Percentiles rank a stretch among this genome's conserved stretches.
Conservation (phyloP, 2,113 vertebrate genomes). For the Nansenia antarctica region DNA sequence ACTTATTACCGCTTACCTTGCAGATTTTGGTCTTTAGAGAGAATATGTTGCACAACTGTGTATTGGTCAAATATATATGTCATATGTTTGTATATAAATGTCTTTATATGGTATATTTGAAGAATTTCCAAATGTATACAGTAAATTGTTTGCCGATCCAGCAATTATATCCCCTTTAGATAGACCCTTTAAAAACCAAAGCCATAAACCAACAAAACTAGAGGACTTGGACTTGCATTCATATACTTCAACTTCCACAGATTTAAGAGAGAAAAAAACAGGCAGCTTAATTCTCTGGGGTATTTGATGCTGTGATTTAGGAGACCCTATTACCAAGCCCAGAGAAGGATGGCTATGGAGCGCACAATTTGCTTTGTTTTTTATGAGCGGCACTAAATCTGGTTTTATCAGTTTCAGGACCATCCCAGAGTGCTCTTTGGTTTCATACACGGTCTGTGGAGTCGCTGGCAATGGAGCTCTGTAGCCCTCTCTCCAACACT, state of each 20-base stretch:
- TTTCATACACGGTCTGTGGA: conserved; percentile 37
- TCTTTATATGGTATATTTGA: not conserved
- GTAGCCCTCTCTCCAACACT: conserved; percentile 24
- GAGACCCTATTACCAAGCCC: conserved; percentile 49
- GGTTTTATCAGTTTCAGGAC: conserved; percentile 60
- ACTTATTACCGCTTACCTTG: conserved; percentile 50
- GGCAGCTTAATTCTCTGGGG: conserved; percentile 26
- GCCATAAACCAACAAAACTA: conserved; percentile 18
- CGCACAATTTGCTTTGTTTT: conserved; percentile 66
- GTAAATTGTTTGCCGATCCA: not conserved
- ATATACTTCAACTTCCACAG: conserved; percentile 3
- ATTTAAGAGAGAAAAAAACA: conserved; percentile 24
- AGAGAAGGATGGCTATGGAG: conserved; percentile 49
- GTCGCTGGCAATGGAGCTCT: conserved; percentile 23
- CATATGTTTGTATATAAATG: not conserved
- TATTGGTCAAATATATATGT: too few species aligned
- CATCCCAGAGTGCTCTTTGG: conserved; percentile 48
- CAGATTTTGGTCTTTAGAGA: conserved; percentile 35
- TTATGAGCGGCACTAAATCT: conserved; percentile 67
- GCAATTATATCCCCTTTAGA: not conserved
- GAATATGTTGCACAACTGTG: too few species aligned
- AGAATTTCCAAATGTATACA: not conserved
- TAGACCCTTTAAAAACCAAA: not conserved
- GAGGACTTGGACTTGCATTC: conserved; percentile 18
- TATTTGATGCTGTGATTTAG: conserved; percentile 66